Conservation (phyloP, 2,797 vertebrate genomes). For the Pseudochaenichthys georgianus region DNA sequence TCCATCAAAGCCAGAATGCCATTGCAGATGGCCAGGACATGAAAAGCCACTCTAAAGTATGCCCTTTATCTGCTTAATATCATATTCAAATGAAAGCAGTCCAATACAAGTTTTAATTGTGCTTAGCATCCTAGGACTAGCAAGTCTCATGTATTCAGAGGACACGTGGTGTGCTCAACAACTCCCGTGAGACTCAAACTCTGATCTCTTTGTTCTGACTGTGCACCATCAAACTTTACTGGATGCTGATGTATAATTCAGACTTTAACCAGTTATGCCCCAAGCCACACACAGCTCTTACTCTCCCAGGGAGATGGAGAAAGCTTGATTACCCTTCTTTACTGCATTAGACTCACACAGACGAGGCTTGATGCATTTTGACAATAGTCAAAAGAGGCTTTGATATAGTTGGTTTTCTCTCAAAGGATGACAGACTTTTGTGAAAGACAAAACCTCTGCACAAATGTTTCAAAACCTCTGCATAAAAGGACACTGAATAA, state of each 20-base stretch:
- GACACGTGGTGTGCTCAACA: neutral
- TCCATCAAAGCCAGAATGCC: no score
- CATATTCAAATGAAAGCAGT: no score
- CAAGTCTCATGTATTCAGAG: neutral
- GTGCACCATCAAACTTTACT: neutral
- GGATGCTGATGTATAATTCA: neutral
- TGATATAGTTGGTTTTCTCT: neutral
- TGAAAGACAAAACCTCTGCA: conserved; percentile 21
- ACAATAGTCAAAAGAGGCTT: conserved; percentile 21
- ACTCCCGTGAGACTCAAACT: neutral
- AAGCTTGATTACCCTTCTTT: neutral
- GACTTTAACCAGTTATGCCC: no score
- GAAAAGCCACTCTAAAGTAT: neutral
- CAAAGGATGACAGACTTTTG: neutral
- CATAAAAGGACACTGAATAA: neutral
- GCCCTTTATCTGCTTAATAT: neutral
- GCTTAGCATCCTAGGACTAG: neutral
- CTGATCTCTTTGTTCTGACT: neutral
- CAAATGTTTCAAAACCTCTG: conserved; percentile 16
- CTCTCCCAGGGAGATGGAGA: neutral
- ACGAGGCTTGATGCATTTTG: neutral
- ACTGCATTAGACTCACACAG: neutral
- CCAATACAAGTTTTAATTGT: neutral
- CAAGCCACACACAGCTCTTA: neutral
- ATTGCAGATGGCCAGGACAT: no score